Conservation (phyloP, 2,888 invertebrate species). For the Aethes cnicana region DNA sequence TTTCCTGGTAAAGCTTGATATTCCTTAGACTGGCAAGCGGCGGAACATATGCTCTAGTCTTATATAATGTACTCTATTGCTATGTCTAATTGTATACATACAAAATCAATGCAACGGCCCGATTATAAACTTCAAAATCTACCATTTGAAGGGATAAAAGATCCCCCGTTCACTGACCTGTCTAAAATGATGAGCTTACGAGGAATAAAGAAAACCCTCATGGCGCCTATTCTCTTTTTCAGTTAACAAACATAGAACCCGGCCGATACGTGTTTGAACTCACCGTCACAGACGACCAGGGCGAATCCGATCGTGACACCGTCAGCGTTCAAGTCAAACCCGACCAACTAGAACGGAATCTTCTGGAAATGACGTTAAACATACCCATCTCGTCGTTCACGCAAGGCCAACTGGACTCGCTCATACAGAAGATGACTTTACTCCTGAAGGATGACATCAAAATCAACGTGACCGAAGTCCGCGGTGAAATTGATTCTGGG, state of each 20-base stretch:
- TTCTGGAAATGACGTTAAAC: slow-evolving; percentile 91
- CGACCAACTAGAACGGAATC: slow-evolving; percentile 88
- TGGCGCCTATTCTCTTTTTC: too few species aligned
- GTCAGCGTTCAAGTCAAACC: slow-evolving; percentile 91
- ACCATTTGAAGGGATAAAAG: too few species aligned
- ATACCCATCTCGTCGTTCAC: slow-evolving; percentile 84
- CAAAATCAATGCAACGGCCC: too few species aligned
- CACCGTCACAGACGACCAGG: slow-evolving; percentile 95
- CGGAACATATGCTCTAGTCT: too few species aligned
- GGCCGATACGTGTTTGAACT: slow-evolving; percentile 94
- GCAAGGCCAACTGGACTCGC: slow-evolving; percentile 85
- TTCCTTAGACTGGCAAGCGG: too few species aligned
- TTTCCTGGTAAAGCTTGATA: too few species aligned
- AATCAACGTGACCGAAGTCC: slow-evolving; percentile 81
- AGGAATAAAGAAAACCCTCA: too few species aligned
- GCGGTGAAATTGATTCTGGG: slow-evolving; percentile 83
- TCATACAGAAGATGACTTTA: slow-evolving; percentile 90
- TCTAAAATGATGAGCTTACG: too few species aligned
- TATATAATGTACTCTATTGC: too few species aligned
- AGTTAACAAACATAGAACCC: slow-evolving; percentile 91
- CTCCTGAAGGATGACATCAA: slow-evolving; percentile 88
- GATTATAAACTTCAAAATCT: too few species aligned
- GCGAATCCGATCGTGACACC: slow-evolving; percentile 90
- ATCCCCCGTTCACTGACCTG: too few species aligned
- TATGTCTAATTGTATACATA: too few species aligned